Evolutionary conservation across 2,888 invertebrate species (phyloP).

Genomic region (Mimumesa dahlbomi): DNA sequence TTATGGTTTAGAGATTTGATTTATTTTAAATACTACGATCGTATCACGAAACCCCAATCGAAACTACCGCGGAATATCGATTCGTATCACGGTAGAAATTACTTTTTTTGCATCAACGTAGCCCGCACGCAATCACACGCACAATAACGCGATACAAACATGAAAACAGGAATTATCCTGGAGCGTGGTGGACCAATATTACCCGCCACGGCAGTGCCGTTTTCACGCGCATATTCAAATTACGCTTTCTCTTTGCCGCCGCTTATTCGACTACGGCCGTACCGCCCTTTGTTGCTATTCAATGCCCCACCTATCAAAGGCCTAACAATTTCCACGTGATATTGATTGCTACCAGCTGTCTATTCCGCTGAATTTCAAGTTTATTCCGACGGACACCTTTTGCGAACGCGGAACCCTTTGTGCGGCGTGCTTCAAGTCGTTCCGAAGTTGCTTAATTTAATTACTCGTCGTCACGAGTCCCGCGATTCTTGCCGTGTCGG

Average conservation of each 20-base stretch:
- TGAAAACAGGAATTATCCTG: constrained; percentile 1
- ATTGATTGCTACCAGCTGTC: constrained; percentile 7
- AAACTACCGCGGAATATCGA: too few species aligned
- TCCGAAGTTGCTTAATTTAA: neutral
- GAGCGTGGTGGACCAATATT: constrained; percentile 7
- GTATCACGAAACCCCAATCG: too few species aligned
- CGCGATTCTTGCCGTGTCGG: too few species aligned
- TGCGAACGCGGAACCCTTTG: neutral
- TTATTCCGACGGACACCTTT: neutral
- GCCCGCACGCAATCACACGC: neutral
- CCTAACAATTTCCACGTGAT: constrained; percentile 17
- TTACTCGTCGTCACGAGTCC: neutral
- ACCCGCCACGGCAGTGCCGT: neutral
- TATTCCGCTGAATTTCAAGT: constrained; percentile 7
- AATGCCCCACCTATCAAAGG: constrained; percentile 10
- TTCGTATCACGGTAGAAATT: neutral
- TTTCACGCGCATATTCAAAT: constrained; percentile 14
- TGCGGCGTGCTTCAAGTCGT: too few species aligned
- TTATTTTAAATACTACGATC: too few species aligned
- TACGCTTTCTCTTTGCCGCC: constrained; percentile 28
- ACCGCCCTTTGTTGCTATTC: constrained; percentile 1
- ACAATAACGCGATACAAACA: neutral
- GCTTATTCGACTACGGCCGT: constrained; percentile 1
- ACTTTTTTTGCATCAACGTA: neutral
- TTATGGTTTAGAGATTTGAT: too few species aligned